Evolutionary conservation across 2,797 vertebrate species (phyloP).

Genomic region (Hafferia zeledoni): DNA sequence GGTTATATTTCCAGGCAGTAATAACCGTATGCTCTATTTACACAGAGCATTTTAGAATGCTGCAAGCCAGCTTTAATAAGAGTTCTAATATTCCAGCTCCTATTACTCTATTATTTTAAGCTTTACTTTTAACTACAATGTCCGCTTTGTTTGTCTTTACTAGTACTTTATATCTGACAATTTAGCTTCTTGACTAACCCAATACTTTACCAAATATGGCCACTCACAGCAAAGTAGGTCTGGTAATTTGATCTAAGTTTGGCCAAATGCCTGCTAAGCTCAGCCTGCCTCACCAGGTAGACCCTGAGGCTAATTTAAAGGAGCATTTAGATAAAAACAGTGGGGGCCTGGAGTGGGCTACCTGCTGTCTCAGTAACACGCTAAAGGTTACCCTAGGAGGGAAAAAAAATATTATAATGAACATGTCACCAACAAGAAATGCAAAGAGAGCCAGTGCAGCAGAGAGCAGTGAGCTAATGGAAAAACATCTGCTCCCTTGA

Average conservation of each 20-base stretch:
- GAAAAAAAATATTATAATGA: background rate
- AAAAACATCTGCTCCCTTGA: constrained; percentile 77
- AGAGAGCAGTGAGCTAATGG: constrained; percentile 70
- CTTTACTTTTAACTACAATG: constrained; percentile 40
- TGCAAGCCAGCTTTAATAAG: constrained; percentile 13
- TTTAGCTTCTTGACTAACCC: constrained; percentile 52
- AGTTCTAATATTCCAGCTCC: constrained; percentile 12
- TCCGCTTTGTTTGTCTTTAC: constrained; percentile 56
- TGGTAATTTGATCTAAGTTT: constrained; percentile 68
- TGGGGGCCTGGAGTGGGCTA: background rate
- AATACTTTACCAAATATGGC: constrained; percentile 87
- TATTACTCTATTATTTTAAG: constrained; percentile 52
- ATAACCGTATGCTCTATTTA: background rate
- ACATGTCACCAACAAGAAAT: background rate
- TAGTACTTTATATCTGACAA: constrained; percentile 42
- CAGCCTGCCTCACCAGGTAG: constrained; percentile 56
- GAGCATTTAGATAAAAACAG: background rate
- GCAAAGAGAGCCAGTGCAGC: constrained; percentile 14
- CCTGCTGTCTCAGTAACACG: background rate
- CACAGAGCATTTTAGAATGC: background rate
- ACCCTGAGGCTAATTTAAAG: constrained; percentile 18
- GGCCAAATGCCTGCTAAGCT: constrained; percentile 41
- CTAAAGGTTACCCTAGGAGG: background rate
- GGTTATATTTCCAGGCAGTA: constrained; percentile 27
- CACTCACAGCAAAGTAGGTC: constrained; percentile 72